Evolutionary conservation across 2,113 vertebrate genomes (phyloP).

Genomic region (Taxidea taxus): DNA sequence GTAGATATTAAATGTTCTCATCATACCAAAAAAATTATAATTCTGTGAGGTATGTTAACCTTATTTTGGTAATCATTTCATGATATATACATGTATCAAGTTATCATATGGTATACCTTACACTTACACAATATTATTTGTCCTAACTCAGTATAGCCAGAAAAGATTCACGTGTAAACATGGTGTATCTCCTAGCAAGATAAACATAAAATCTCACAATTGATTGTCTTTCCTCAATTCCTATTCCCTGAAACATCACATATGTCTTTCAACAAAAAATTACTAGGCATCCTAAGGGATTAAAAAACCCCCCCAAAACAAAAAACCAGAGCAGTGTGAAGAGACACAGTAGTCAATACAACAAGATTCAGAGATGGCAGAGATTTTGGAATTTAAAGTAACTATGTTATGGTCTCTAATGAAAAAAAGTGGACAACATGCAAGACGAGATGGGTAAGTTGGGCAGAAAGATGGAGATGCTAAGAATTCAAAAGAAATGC

Average conservation of each 20-base stretch:
- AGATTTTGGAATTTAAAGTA: background rate
- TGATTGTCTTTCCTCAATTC: background rate
- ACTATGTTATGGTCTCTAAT: background rate
- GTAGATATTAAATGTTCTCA: background rate
- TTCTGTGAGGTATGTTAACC: background rate
- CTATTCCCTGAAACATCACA: background rate
- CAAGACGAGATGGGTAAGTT: background rate
- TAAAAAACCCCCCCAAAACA: background rate
- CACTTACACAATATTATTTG: background rate
- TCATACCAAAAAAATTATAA: background rate
- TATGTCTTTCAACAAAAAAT: background rate
- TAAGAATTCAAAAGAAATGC: background rate
- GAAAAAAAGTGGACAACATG: background rate
- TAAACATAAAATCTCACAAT: background rate
- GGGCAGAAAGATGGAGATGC: background rate
- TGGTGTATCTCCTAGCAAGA: background rate
- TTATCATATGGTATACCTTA: background rate
- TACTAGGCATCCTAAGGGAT: background rate
- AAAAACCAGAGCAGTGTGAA: background rate
- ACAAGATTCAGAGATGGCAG: background rate
- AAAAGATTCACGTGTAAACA: background rate
- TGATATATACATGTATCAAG: background rate
- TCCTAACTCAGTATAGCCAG: background rate
- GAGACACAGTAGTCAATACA: background rate
- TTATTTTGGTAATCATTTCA: background rate